These are phyloP conservation scores for Mastigias papua DNA, from an alignment of 30 jellyfish, hydroid and myxozoan genomes.

Conservation along the genomic window DNA sequence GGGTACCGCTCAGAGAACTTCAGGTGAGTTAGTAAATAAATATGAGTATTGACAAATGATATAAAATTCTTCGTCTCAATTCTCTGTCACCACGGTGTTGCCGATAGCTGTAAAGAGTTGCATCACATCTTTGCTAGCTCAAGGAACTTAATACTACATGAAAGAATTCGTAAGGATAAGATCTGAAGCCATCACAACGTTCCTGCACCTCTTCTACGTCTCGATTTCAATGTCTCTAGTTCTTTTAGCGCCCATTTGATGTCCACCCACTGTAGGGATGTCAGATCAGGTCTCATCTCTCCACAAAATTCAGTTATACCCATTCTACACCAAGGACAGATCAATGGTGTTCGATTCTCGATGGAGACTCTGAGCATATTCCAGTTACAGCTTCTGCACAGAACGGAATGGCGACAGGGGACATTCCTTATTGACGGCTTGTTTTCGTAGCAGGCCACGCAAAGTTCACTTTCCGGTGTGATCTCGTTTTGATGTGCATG, in stretches of 20 bases:
- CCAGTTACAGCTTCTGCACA: conserved; percentile 74
- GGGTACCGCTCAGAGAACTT: no score
- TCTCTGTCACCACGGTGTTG: no score
- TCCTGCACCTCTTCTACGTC: conserved; percentile 1
- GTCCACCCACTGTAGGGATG: conserved; percentile 38
- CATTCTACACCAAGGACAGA: conserved; percentile 69
- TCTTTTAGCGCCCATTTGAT: conserved; percentile 33
- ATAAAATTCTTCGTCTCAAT: no score
- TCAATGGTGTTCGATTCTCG: conserved; percentile 51
- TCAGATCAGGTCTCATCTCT: conserved; percentile 60
- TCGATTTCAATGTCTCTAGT: conserved; percentile 9
- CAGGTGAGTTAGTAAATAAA: no score
- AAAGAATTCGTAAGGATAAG: no score
- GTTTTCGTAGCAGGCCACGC: conserved; percentile 73
- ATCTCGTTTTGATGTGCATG: background rate
- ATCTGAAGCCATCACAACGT: background rate
- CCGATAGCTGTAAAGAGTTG: no score
- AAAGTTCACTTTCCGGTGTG: conserved; percentile 7
- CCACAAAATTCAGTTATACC: conserved; percentile 61
- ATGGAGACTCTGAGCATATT: conserved; percentile 52
- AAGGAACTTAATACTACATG: no score
- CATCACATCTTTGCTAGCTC: no score
- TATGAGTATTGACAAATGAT: no score
- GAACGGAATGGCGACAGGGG: conserved; percentile 72
- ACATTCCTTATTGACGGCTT: conserved; percentile 45